Base-by-base conservation (phyloP, 2,113 vertebrate species). In the Emydura subglobosa region DNA sequence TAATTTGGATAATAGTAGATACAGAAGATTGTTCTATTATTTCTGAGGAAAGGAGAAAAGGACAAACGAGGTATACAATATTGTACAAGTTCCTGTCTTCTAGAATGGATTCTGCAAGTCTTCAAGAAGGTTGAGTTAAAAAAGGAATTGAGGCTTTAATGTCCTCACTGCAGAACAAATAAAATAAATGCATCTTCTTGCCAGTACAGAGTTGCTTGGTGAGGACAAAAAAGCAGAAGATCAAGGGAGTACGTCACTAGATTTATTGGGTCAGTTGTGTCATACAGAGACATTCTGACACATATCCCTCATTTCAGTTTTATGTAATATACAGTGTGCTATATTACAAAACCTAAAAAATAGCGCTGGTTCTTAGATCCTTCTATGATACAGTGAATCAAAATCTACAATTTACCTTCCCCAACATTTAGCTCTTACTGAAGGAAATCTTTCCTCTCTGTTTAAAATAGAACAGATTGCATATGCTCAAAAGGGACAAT, bases 401-500 rank as follows among this genome's bases (percentile, higher is more conserved):
- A 88, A 79, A 34, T 61, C 92, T 86, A 83, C 53, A 50, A 4
- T 95, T 94, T 93, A 80, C 78, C 55, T 39, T 88, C 22, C 72
- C 42, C 34, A 68, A 11, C 53, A 85, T 29, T n/a, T 94, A 78
- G 87, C 93, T 96, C 89, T 68, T 96, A 53, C 76, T 93, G 55
- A 96, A 94, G 93, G 79, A 96, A 95, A 96, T 95, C 88, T 96
- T 96, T 90, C 96, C 94, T 97, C n/a, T 85, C 78, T 91, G 44
- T 95, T 97, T 96, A 94, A 97, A 97, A 97, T 93, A 97, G 94
- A 96, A 88, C 89, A 92, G 90, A 89, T 91, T 50, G 12, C 84
- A 74, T 87, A 89, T 74, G 44, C 81, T 95, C 86, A 61, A 95
- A 97, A 96, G 94, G 83, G 93, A 85, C 89, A 85, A 96, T 96